These are phyloP conservation scores for Panulirus ornatus DNA, from an alignment of 1,140 invertebrate genomes.

Conservation along the genomic window DNA sequence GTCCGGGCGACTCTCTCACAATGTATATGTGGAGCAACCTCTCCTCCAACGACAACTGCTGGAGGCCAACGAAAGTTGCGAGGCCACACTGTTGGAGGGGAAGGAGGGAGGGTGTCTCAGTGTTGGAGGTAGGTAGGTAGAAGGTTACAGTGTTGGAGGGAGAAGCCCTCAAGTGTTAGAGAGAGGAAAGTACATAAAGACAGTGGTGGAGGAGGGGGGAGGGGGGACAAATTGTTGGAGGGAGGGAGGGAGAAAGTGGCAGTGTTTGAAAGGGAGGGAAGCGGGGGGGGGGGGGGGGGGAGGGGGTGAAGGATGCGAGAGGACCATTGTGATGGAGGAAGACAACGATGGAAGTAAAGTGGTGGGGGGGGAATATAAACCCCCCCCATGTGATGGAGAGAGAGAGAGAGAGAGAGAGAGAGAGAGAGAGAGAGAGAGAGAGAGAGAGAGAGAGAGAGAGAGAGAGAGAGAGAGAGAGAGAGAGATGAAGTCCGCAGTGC, in stretches of 20 bases:
- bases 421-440: not conserved
- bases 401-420: not conserved
- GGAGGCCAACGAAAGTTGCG: too few relatives aligned
- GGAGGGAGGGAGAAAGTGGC: not conserved
- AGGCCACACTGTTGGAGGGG: too few relatives aligned
- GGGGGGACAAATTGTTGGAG: not conserved
- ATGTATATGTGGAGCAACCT: too few relatives aligned
- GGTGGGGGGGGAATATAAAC: too few relatives aligned
- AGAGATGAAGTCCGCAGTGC: not conserved
- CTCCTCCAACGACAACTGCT: too few relatives aligned
- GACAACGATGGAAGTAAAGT: too few relatives aligned
- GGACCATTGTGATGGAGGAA: not conserved
- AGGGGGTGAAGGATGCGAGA: not conserved
- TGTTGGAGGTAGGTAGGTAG: not conserved
- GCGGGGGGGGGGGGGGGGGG: not conserved
- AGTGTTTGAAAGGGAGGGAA: not conserved
- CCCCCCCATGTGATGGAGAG: too few relatives aligned
- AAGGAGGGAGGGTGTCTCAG: not conserved
- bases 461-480: not conserved
- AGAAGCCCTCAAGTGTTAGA: not conserved
- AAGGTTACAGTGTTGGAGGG: not conserved
- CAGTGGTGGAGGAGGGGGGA: not conserved
- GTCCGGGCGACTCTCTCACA: too few relatives aligned
- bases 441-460: not conserved
- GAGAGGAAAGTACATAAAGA: not conserved